Base-by-base conservation (phyloP, 92 coral and sea anemone species). In the Actinostola sp. region DNA sequence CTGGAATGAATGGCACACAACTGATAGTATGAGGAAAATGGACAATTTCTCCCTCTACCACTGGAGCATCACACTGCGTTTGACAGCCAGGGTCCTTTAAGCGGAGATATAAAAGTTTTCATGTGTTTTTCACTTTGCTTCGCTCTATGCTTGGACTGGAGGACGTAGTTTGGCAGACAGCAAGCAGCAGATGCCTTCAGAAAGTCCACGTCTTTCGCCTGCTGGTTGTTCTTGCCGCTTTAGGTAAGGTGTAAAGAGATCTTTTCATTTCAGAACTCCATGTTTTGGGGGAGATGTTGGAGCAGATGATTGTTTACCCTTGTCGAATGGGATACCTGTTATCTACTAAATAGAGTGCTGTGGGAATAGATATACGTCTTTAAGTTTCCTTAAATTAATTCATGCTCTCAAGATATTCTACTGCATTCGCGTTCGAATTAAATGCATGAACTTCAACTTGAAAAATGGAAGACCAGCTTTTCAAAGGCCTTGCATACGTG, bases 61-160 rank as follows among this genome's bases (percentile, higher is more conserved):
- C 36, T 53, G 39, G 14, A 57, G 0, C 15, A 10, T 57, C 1
- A 12, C 16, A 57, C 31, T 10, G 8, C 10, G 25, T 25, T 20
- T 41, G 66, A 31, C 62, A 51, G 28, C 45, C 38, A 51, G 49
- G 46, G 23, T 2, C 16, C 28, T 14, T 21, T 68, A 26, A 68
- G 16, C 27, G 46, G 35, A 31, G 62, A 51, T 51, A 25, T 68
- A 68, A 51, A 50, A 41, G 61, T 63, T 66, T 75, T 61, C 58
- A 66, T 75, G 71, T 64, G 62, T 35, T 24, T 20, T 36, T 24
- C 71, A 52, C 27, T 29, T 43, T 2, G 20, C 12, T 61, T 73
- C 81, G 81, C 56, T 75, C 81, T 75, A 75, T 75, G 81, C 81
- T 75, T 75, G 43, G 72, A 63, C 59, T 75, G 41, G 55, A 53